A percentile compares a stretch with the other conserved stretches of the same genome.
Conservation (phyloP, 2,113 vertebrate genomes). For the Cavia porcellus region DNA sequence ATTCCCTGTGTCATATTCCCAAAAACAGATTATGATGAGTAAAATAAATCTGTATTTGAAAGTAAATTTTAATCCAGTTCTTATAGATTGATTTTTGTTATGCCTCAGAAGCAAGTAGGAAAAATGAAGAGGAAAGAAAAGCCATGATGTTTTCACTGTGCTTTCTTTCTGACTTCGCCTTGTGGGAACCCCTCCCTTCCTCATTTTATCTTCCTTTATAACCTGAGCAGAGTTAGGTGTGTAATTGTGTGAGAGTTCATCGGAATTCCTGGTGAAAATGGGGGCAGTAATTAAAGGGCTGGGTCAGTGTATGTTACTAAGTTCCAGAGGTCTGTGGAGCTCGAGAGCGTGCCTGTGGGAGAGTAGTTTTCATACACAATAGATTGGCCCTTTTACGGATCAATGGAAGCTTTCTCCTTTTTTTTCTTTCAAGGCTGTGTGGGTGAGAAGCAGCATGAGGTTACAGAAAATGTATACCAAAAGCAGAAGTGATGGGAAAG, state of each 20-base stretch:
- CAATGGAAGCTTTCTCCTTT: background rate
- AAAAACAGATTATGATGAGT: slow-evolving; percentile 43
- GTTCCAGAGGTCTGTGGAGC: background rate
- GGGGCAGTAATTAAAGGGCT: slow-evolving; percentile 59
- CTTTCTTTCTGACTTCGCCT: background rate
- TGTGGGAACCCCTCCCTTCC: background rate
- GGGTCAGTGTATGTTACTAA: slow-evolving; percentile 32
- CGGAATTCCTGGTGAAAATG: slow-evolving; percentile 26
- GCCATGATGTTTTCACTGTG: background rate
- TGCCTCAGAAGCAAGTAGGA: slow-evolving; percentile 46
- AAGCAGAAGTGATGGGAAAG: slow-evolving; percentile 63
- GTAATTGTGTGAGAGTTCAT: background rate
- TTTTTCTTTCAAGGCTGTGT: slow-evolving; percentile 49
- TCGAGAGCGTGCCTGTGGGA: slow-evolving; percentile 42
- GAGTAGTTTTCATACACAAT: slow-evolving; percentile 49
- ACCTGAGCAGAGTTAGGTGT: background rate
- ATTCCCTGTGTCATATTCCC: slow-evolving; percentile 3
- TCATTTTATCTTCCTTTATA: slow-evolving; percentile 2
- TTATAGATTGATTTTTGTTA: slow-evolving; percentile 52
- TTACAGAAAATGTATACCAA: slow-evolving; percentile 73
- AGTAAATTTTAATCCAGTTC: slow-evolving; percentile 57
- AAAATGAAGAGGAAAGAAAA: background rate
- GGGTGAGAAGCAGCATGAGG: slow-evolving; percentile 67
- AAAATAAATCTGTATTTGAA: slow-evolving; percentile 40
- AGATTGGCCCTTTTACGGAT: slow-evolving; percentile 39